Evolutionary conservation across 2,797 vertebrate species (phyloP).

Genomic region (Onychomys torridus): DNA sequence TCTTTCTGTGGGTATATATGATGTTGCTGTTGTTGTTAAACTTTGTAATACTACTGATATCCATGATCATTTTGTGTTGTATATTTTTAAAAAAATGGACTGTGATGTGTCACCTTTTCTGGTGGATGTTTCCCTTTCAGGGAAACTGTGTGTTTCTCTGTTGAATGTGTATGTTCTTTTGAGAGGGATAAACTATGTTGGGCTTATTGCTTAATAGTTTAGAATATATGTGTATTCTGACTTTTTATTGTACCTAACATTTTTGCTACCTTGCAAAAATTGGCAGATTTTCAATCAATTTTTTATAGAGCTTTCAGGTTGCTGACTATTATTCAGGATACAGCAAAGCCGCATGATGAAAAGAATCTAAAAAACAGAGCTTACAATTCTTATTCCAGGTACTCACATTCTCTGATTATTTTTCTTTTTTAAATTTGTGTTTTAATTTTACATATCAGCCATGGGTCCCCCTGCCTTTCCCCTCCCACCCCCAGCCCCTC

Average conservation of each 20-base stretch:
- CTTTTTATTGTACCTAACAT: neutral
- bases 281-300: neutral
- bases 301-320: neutral
- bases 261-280: neutral
- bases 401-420: neutral
- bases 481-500: too few species aligned
- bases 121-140: neutral
- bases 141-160: neutral
- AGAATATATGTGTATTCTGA: neutral
- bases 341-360: neutral
- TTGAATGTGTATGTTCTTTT: neutral
- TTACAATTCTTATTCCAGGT: neutral
- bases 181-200: neutral
- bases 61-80: neutral
- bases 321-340: neutral
- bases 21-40: neutral
- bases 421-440: too few species aligned
- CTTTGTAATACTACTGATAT: neutral
- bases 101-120: neutral
- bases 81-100: neutral
- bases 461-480: too few species aligned
- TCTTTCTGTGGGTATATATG: neutral
- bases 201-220: neutral
- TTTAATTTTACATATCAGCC: too few species aligned
- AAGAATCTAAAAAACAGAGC: neutral